Evolutionary conservation across 1,140 invertebrate genomes (phyloP).

Genomic region (Lethrus apterus): DNA sequence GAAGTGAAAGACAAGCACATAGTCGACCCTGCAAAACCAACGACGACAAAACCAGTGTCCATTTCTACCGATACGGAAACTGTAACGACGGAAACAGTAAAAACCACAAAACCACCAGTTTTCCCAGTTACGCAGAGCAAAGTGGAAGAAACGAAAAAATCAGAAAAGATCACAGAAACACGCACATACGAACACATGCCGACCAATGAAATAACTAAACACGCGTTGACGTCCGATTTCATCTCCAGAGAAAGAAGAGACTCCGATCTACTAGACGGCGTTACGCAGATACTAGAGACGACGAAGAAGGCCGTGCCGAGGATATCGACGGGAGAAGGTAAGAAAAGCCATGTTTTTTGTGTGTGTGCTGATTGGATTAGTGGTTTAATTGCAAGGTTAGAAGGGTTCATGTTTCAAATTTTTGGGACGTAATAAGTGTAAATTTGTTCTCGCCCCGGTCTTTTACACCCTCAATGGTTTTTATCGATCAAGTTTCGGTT

Average conservation of each 20-base stretch:
- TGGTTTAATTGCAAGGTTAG: no score
- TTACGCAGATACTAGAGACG: constrained; percentile 40
- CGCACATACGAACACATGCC: constrained; percentile 22
- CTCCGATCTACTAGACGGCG: constrained; percentile 41
- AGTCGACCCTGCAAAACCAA: constrained; percentile 35
- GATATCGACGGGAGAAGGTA: constrained; percentile 24
- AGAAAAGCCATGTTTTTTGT: no score
- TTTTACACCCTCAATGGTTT: no score
- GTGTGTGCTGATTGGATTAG: no score
- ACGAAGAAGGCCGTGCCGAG: constrained; percentile 27
- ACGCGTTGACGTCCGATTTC: no score
- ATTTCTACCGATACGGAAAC: constrained; percentile 22
- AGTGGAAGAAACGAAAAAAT: constrained; percentile 17
- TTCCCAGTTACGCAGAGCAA: constrained; percentile 18
- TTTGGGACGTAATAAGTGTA: no score
- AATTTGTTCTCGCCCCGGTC: no score
- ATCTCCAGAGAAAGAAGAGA: constrained; percentile 31
- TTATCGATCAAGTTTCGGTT: no score
- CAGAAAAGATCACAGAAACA: constrained; percentile 17
- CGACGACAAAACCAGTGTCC: no score
- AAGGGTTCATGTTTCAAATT: no score
- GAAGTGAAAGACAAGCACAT: constrained; percentile 48
- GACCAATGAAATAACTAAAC: constrained; percentile 17
- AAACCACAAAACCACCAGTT: constrained; percentile 27
- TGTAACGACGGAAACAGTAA: constrained; percentile 28